Base-by-base conservation (phyloP, 2,797 vertebrate species). In the Muraenolepis orangiensis region DNA sequence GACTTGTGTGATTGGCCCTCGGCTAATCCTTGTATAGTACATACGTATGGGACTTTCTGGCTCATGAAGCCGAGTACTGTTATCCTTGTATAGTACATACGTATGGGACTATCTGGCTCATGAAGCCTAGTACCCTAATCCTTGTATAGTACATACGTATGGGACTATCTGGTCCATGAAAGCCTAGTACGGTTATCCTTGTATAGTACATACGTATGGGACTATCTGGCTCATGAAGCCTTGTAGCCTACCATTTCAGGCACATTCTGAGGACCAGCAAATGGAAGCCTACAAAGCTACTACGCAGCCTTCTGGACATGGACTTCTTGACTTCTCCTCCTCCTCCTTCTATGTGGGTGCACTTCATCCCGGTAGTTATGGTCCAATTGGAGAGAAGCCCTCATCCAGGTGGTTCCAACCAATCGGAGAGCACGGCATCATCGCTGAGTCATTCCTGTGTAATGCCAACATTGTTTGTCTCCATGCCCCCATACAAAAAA, bases 221-320 rank as follows among this genome's bases (percentile, higher is more conserved):
- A 89, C 83, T 82, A 80, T 74, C 66, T 80, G 80, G 77, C 78
- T 28, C 38, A 74, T 80, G 78, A 87, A 82, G 73, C 64, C 80
- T 80, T 30, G 23, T 70, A n/a, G n/a, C n/a, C n/a, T 78, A 64
- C 72, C 71, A 70, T 68, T 73, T 68, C 74, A 84, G 77, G 85
- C 80, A 78, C 8, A 28, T 79, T 57, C 78, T 61, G 83, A 85
- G 77, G 78, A 85, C 69, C 34, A 78, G 83, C 70, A 72, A 66
- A 76, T 80, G 81, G 81, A 57, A 85, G 87, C 85, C 71, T 90
- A 89, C 46, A 57, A n/a, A 57, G 46, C 46, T n/a, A 18, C 6
- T 57, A 20, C 23, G 81, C 74, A 82, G 78, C 71, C 76, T n/a
- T n/a, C n/a, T n/a, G n/a, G n/a, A n/a, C n/a, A n/a, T 84, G 73